Evolutionary conservation across 2,113 vertebrate species (phyloP).

Genomic region (Saccopteryx leptura): DNA sequence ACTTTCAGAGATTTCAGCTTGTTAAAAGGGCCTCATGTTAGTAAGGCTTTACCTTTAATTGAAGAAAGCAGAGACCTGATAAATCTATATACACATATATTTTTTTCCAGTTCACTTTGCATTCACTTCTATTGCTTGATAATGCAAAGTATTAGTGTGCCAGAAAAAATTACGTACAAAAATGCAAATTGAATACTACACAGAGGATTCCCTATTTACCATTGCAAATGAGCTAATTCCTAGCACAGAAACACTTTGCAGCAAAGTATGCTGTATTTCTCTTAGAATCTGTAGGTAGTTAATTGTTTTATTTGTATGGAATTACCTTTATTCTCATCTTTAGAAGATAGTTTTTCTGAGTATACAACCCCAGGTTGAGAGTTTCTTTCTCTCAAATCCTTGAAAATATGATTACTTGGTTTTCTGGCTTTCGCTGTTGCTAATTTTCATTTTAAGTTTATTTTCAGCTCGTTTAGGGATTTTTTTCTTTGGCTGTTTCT

Average conservation of each 20-base stretch:
- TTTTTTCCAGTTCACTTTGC: neutral
- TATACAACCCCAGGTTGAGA: constrained; percentile 1
- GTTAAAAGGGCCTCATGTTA: neutral
- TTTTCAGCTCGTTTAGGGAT: constrained; percentile 12
- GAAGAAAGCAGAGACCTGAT: neutral
- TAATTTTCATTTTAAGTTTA: constrained; percentile 1
- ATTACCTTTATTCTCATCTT: constrained; percentile 52
- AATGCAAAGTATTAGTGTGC: neutral
- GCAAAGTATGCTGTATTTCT: neutral
- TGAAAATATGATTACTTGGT: constrained; percentile 41
- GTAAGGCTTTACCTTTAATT: neutral
- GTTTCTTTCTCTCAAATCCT: neutral
- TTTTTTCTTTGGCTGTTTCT: neutral
- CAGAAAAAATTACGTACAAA: neutral
- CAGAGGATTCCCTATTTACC: neutral
- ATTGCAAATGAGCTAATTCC: neutral
- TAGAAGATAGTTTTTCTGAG: neutral
- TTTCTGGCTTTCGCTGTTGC: neutral
- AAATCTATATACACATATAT: no score
- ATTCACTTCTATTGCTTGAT: neutral
- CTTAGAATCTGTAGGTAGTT: neutral
- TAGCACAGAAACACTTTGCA: neutral
- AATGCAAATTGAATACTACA: neutral
- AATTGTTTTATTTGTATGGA: neutral
- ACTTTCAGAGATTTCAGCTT: neutral